Percentiles rank a stretch among this genome's conserved stretches.
phyloP scores from a whole-genome alignment of 2,888 invertebrate species.

The Eristalinus sepulchralis region DNA sequence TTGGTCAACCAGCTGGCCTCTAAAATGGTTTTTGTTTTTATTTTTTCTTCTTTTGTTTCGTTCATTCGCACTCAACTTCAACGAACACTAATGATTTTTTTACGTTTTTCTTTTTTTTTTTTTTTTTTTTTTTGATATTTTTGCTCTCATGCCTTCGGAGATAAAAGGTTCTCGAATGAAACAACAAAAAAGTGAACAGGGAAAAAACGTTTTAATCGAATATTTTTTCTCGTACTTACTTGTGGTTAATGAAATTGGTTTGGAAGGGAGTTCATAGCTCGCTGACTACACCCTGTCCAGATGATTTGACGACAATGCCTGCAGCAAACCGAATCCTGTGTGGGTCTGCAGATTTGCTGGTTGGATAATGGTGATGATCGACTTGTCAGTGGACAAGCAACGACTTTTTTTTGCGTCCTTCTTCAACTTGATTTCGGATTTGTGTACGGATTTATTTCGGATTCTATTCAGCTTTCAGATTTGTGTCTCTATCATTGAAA shows the following conservation, averaged over 20 bases:
- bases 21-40: slow-evolving; percentile 28
- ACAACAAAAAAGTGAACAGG: neutral
- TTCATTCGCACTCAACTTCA: slow-evolving; percentile 1
- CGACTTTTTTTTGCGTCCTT: slow-evolving; percentile 18
- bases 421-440: neutral
- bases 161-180: neutral
- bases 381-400: slow-evolving; percentile 1
- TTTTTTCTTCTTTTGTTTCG: slow-evolving; percentile 6
- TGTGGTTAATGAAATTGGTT: slow-evolving; percentile 37
- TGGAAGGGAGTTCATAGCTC: slow-evolving; percentile 42
- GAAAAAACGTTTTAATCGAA: neutral
- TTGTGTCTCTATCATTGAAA: slow-evolving; percentile 22
- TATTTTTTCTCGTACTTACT: slow-evolving; percentile 33
- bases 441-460: slow-evolving; percentile 8
- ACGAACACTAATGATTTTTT: neutral
- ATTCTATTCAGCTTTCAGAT: slow-evolving; percentile 11
- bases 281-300: slow-evolving; percentile 22
- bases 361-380: slow-evolving; percentile 13
- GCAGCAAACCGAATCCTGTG: neutral
- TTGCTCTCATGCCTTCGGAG: neutral
- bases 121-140: neutral
- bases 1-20: slow-evolving; percentile 58
- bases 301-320: slow-evolving; percentile 11
- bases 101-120: too few species aligned
- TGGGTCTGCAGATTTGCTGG: slow-evolving; percentile 3